Evolutionary conservation across 2,888 invertebrate genomes (phyloP).

Genomic region (Drosophila silvestris): DNA sequence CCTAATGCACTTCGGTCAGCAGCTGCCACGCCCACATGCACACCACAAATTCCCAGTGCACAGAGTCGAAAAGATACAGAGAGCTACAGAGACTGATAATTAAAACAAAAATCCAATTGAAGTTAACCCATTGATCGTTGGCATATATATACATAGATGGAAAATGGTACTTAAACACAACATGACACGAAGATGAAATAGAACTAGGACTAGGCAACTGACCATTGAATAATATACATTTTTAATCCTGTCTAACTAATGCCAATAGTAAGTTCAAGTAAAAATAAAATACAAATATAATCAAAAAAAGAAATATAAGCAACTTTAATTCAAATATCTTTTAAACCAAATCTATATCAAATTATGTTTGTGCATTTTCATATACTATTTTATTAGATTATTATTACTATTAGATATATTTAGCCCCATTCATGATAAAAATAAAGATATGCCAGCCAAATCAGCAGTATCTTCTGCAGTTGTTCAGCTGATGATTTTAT

Average conservation of each 20-base stretch:
- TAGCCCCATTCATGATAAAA: neutral
- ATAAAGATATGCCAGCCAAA: neutral
- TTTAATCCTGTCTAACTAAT: fast-evolving
- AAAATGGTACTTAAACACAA: neutral
- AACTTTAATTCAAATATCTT: neutral
- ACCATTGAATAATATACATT: neutral
- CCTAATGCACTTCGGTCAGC: slow-evolving; percentile 52
- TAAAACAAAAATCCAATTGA: slow-evolving; percentile 46
- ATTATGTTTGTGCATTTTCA: neutral
- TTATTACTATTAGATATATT: neutral
- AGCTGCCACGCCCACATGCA: slow-evolving; percentile 36
- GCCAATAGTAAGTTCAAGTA: neutral
- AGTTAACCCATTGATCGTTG: slow-evolving; percentile 20
- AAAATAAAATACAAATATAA: neutral
- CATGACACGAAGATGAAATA: neutral
- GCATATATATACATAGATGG: neutral
- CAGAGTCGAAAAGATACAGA: slow-evolving; percentile 19
- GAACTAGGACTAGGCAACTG: neutral
- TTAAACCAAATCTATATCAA: neutral
- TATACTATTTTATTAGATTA: neutral
- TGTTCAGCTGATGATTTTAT: neutral
- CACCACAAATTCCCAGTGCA: slow-evolving; percentile 14
- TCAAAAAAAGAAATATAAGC: fast-evolving
- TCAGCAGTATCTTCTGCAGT: neutral
- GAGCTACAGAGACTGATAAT: slow-evolving; percentile 35